Evolutionary conservation across 2,797 vertebrate genomes (phyloP).

Genomic region (Argyrosomus regius): DNA sequence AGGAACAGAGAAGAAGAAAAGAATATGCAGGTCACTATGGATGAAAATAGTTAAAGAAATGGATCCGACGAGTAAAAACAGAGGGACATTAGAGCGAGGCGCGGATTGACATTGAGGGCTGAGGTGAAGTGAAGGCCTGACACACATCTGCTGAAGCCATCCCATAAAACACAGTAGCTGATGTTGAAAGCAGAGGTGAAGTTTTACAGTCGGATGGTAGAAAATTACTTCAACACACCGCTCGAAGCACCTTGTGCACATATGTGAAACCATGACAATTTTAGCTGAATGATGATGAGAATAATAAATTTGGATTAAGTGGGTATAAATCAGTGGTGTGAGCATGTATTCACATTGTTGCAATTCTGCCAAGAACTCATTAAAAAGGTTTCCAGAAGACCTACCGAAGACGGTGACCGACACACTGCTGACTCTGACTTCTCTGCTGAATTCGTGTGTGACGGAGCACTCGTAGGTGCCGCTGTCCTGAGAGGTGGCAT

Average conservation of each 20-base stretch:
- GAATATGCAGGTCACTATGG: not conserved
- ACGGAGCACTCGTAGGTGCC: constrained; percentile 93
- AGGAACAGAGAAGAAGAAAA: constrained; percentile 11
- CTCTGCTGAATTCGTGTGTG: constrained; percentile 81
- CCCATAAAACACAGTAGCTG: constrained; percentile 74
- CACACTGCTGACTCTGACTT: constrained; percentile 85
- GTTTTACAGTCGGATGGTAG: constrained; percentile 53
- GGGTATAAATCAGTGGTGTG: not conserved
- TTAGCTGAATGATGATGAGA: constrained; percentile 43
- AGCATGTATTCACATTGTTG: constrained; percentile 1
- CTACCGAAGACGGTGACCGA: constrained; percentile 91
- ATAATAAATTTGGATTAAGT: constrained; percentile 33
- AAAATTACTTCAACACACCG: constrained; percentile 62
- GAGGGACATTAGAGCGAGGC: not conserved
- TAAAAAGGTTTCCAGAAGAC: constrained; percentile 36
- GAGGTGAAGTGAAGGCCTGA: constrained; percentile 59
- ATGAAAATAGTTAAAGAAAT: not conserved
- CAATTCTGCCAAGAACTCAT: not conserved
- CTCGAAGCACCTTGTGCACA: constrained; percentile 33
- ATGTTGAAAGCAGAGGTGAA: constrained; percentile 81
- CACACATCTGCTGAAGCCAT: constrained; percentile 81
- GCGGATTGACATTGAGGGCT: not conserved
- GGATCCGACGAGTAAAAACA: constrained; percentile 1
- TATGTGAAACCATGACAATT: constrained; percentile 36
- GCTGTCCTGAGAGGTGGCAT: constrained; percentile 89